These are phyloP conservation scores for Macroglossus sobrinus DNA, from an alignment of 2,113 vertebrate genomes.

Conservation along the genomic window DNA sequence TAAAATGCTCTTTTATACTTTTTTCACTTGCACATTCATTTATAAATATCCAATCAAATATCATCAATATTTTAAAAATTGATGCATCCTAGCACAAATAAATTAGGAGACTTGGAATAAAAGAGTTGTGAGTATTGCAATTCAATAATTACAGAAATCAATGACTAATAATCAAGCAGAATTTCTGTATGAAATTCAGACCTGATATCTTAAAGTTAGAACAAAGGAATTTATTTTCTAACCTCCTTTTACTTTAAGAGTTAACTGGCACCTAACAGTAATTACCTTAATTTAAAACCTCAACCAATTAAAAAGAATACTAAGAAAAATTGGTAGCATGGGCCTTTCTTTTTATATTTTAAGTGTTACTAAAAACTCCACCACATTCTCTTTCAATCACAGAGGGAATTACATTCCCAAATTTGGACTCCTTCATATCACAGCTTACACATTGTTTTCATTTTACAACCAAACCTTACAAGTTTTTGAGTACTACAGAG, in stretches of 20 bases:
- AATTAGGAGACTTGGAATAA: conserved; percentile 45
- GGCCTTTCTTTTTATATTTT: conserved; percentile 69
- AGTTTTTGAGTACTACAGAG: conserved; percentile 71
- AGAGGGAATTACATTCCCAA: conserved; percentile 69
- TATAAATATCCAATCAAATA: conserved; percentile 61
- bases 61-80: not conserved
- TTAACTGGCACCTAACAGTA: conserved; percentile 58
- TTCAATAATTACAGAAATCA: conserved; percentile 63
- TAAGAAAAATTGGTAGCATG: conserved; percentile 45
- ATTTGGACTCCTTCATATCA: conserved; percentile 73
- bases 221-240: conserved; percentile 60
- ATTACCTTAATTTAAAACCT: conserved; percentile 68
- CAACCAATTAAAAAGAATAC: conserved; percentile 70
- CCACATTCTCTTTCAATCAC: conserved; percentile 69
- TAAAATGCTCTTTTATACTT: conserved; percentile 49
- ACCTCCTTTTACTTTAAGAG: conserved; percentile 49
- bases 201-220: conserved; percentile 33
- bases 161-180: conserved; percentile 43
- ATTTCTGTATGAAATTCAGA: conserved; percentile 38
- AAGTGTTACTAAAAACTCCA: conserved; percentile 70
- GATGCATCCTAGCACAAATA: conserved; percentile 32
- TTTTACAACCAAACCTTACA: conserved; percentile 73
- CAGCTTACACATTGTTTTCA: conserved; percentile 75
- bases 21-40: conserved; percentile 37
- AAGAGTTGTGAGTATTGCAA: not conserved